Conservation (phyloP, 1,140 invertebrate genomes). For the Sarcophaga peregrina region DNA sequence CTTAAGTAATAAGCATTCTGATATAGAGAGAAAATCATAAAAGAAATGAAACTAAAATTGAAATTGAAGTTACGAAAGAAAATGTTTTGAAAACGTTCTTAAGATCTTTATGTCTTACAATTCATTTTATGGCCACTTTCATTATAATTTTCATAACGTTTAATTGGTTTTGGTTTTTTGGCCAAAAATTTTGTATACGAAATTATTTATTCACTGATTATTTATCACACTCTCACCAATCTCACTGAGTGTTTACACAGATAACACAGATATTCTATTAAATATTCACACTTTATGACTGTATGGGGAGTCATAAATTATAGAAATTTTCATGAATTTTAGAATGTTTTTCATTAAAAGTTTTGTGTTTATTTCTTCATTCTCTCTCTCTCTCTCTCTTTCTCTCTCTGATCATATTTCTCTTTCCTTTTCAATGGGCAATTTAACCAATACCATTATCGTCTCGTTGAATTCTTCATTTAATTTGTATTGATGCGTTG, state of each 20-base stretch:
- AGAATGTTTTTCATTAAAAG: slow-evolving; percentile 1
- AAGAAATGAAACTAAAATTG: background rate
- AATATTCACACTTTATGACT: slow-evolving; percentile 27
- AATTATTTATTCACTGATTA: too few species aligned
- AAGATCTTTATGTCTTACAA: background rate
- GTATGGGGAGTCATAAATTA: slow-evolving; percentile 34
- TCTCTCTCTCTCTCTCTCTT: background rate
- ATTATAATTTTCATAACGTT: background rate
- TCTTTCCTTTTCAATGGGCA: too few species aligned
- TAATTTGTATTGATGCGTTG: background rate
- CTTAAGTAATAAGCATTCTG: background rate
- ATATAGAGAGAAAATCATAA: too few species aligned
- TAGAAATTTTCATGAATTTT: slow-evolving; percentile 35
- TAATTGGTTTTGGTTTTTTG: background rate
- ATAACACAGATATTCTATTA: background rate
- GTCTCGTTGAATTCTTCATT: background rate
- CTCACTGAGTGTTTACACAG: too few species aligned
- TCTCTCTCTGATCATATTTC: too few species aligned
- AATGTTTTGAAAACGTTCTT: too few species aligned
- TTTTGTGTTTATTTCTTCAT: background rate
- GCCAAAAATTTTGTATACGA: too few species aligned
- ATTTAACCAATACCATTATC: background rate
- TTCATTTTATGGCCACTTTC: background rate
- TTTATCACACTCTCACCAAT: too few species aligned
- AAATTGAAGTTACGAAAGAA: too few species aligned